Percentiles rank a stretch among this genome's conserved stretches.
Evolutionary conservation across 2,113 vertebrate species (phyloP).

Genomic region (Tauraco erythrolophus): DNA sequence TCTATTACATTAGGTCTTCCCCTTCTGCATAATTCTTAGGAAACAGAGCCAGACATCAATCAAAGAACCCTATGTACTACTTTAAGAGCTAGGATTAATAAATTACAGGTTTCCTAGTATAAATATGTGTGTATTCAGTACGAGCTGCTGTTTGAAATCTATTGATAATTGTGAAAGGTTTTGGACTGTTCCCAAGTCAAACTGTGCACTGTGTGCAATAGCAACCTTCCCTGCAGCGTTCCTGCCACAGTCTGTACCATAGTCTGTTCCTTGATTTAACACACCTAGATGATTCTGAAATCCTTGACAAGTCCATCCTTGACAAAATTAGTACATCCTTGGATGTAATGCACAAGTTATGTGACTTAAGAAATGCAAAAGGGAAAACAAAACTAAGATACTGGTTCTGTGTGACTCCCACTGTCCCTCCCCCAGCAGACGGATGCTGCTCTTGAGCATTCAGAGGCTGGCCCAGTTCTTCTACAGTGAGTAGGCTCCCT

Average conservation of each 20-base stretch:
- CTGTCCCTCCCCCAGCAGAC: background rate
- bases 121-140: background rate
- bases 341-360: background rate
- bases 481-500: background rate
- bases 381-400: background rate
- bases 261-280: background rate
- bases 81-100: conserved; percentile 54
- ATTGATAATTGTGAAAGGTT: background rate
- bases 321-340: background rate
- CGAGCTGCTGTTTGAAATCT: background rate
- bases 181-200: conserved; percentile 23
- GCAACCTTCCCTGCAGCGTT: background rate
- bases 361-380: background rate
- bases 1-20: background rate
- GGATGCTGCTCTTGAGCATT: background rate
- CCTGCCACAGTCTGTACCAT: background rate
- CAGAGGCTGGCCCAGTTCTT: background rate
- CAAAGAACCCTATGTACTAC: conserved; percentile 21
- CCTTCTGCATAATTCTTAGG: background rate
- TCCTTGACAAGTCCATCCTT: background rate
- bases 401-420: background rate
- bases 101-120: conserved; percentile 44
- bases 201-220: background rate
- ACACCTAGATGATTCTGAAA: background rate
- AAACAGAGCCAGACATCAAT: conserved; percentile 6